A percentile compares a stretch with the other conserved stretches of the same genome.
Conservation (phyloP, 2,113 vertebrate genomes). For the Nycticryphes semicollaris region DNA sequence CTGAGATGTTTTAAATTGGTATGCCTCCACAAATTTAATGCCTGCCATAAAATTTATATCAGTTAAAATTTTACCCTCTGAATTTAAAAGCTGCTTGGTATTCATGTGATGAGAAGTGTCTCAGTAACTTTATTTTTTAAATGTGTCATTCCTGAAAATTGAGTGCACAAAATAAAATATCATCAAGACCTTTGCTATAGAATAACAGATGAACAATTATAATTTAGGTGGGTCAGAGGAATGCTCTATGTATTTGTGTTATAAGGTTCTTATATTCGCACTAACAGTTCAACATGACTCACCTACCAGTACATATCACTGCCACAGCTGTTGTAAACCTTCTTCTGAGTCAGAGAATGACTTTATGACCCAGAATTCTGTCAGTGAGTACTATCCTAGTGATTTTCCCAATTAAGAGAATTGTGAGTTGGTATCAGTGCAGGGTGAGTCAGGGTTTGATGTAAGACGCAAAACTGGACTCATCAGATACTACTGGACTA, state of each 20-base stretch:
- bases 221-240: neutral
- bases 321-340: slow-evolving; percentile 59
- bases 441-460: slow-evolving; percentile 57
- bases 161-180: neutral
- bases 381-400: slow-evolving; percentile 49
- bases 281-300: slow-evolving; percentile 57
- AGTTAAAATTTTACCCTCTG: neutral
- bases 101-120: neutral
- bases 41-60: slow-evolving; percentile 16
- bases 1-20: neutral
- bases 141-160: neutral
- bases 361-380: slow-evolving; percentile 64
- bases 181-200: neutral
- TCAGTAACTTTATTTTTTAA: neutral
- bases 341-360: slow-evolving; percentile 64
- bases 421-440: slow-evolving; percentile 19
- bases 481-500: neutral
- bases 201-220: neutral
- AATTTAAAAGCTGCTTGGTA: neutral
- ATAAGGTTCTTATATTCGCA: neutral
- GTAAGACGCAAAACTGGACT: slow-evolving; percentile 4
- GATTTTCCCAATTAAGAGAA: slow-evolving; percentile 60
- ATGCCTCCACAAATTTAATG: slow-evolving; percentile 22
- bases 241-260: slow-evolving; percentile 28
- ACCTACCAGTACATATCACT: slow-evolving; percentile 41